These are phyloP conservation scores for Sarcophaga variegata DNA, from an alignment of 2,888 invertebrate species.

Conservation along the genomic window DNA sequence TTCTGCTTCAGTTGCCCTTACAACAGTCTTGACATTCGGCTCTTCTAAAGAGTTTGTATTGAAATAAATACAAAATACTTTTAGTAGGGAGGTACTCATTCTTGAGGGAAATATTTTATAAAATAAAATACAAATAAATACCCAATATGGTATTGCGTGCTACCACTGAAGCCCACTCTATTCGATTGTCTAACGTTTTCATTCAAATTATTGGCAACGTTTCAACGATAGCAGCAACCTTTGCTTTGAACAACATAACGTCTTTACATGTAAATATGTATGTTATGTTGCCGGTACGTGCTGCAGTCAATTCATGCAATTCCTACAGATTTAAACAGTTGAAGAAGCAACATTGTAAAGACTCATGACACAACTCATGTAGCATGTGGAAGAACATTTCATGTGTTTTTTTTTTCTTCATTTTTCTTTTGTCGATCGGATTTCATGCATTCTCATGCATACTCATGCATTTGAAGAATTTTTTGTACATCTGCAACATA, in stretches of 20 bases:
- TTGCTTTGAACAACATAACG: background rate
- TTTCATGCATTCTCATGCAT: no score
- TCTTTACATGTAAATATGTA: background rate
- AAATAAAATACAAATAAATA: no score
- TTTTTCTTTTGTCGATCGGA: background rate
- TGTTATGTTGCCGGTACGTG: constrained; percentile 1
- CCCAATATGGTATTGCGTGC: background rate
- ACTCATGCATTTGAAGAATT: background rate
- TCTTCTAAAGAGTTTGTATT: background rate
- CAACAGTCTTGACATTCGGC: background rate
- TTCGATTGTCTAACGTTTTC: constrained; percentile 7
- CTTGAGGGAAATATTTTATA: no score
- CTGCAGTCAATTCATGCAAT: background rate
- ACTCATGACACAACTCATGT: background rate
- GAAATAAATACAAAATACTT: background rate
- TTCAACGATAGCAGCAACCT: constrained; percentile 43
- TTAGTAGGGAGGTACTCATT: background rate
- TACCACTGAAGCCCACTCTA: background rate
- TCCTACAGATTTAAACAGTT: background rate
- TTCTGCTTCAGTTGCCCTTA: background rate
- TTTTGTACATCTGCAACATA: background rate
- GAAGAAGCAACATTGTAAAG: background rate
- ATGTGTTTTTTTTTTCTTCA: background rate
- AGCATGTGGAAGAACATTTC: background rate
- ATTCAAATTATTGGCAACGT: constrained; percentile 55